These are phyloP conservation scores for Pogonognathellus flavescens DNA, from an alignment of 1,140 invertebrate species.

Conservation along the genomic window DNA sequence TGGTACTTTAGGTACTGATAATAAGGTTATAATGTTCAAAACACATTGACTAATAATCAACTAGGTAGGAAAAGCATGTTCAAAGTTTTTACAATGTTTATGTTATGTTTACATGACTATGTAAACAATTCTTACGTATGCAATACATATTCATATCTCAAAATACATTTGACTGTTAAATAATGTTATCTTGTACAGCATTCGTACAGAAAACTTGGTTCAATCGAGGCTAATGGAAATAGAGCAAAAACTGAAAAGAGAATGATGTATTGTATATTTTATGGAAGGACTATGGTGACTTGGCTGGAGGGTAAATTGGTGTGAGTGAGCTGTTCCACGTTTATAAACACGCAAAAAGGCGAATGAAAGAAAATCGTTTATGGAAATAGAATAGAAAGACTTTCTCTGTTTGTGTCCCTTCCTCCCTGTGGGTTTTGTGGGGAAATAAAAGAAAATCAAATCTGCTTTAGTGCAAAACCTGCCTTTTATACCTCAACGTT, in stretches of 20 bases:
- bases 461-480: slow-evolving; percentile 46
- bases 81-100: too few relatives aligned
- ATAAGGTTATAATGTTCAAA: too few relatives aligned
- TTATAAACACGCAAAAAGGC: neutral
- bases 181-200: neutral
- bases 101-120: too few relatives aligned
- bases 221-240: neutral
- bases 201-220: neutral
- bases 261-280: slow-evolving; percentile 22
- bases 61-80: too few relatives aligned
- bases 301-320: slow-evolving; percentile 24
- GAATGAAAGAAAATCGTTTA: slow-evolving; percentile 52
- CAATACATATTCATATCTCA: too few relatives aligned
- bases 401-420: slow-evolving; percentile 38
- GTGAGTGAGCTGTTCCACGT: slow-evolving; percentile 30
- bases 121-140: too few relatives aligned
- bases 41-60: too few relatives aligned
- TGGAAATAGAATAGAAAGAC: slow-evolving; percentile 51
- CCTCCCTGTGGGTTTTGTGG: slow-evolving; percentile 45
- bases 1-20: too few relatives aligned
- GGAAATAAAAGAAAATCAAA: slow-evolving; percentile 56
- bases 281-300: neutral
- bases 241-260: neutral
- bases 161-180: too few relatives aligned
- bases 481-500: neutral